Conservation (phyloP, 2,797 vertebrate genomes). For the Acanthis flammea region DNA sequence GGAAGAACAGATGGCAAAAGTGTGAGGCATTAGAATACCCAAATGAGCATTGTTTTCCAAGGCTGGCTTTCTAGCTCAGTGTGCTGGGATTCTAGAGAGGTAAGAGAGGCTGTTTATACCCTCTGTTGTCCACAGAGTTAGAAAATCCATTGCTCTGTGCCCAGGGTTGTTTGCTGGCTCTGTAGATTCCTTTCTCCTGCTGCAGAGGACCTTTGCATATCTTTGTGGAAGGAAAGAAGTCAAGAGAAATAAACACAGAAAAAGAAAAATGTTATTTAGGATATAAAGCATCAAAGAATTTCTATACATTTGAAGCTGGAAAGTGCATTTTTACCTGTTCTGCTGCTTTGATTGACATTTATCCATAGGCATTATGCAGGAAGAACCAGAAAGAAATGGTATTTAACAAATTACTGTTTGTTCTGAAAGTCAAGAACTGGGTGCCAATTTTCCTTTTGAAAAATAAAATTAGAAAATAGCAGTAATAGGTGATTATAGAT, state of each 20-base stretch:
- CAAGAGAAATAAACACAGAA: neutral
- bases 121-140: neutral
- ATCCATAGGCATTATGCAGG: neutral
- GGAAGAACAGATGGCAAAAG: neutral
- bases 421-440: neutral
- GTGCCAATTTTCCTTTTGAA: neutral
- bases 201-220: neutral
- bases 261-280: neutral
- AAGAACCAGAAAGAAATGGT: neutral
- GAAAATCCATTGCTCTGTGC: rapidly evolving
- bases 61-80: neutral
- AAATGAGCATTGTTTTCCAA: neutral
- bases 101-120: neutral
- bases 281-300: neutral
- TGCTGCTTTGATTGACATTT: neutral
- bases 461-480: neutral
- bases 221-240: neutral
- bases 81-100: neutral
- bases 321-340: neutral
- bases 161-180: neutral
- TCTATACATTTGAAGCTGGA: neutral
- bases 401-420: neutral
- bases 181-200: neutral
- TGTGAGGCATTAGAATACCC: neutral
- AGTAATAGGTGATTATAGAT: neutral